Conservation (phyloP, 2,797 vertebrate species). For the Schizothorax lantsangensis region DNA sequence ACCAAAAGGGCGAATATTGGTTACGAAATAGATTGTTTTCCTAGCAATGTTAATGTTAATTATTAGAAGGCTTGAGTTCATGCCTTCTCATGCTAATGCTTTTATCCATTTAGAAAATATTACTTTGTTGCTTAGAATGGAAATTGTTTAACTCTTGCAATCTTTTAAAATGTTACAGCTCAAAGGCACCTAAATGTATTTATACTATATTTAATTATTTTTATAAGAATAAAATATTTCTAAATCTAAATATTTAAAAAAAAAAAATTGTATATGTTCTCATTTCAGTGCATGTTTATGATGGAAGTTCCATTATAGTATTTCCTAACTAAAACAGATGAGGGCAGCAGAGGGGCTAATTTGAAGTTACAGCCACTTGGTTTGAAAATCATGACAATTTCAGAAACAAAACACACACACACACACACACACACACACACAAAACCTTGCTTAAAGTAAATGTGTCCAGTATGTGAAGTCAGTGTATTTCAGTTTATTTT, state of each 20-base stretch:
- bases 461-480: not conserved
- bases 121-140: not conserved
- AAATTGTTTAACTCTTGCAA: not conserved
- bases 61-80: not conserved
- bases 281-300: not conserved
- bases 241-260: not conserved
- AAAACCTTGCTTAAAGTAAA: not conserved
- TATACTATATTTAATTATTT: not conserved
- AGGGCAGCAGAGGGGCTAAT: slow-evolving; percentile 12
- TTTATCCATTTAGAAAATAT: not conserved
- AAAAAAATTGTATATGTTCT: not conserved
- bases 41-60: not conserved
- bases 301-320: not conserved
- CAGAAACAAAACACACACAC: not conserved
- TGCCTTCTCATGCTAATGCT: not conserved
- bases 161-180: not conserved
- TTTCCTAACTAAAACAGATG: slow-evolving; percentile 6
- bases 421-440: not conserved
- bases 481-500: not conserved
- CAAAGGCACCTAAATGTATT: not conserved
- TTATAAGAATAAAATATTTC: not conserved
- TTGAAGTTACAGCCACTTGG: not conserved
- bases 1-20: not conserved
- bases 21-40: not conserved
- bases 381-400: not conserved